Evolutionary conservation across 2,113 vertebrate species (phyloP).

Genomic region (Tachysurus vachellii): DNA sequence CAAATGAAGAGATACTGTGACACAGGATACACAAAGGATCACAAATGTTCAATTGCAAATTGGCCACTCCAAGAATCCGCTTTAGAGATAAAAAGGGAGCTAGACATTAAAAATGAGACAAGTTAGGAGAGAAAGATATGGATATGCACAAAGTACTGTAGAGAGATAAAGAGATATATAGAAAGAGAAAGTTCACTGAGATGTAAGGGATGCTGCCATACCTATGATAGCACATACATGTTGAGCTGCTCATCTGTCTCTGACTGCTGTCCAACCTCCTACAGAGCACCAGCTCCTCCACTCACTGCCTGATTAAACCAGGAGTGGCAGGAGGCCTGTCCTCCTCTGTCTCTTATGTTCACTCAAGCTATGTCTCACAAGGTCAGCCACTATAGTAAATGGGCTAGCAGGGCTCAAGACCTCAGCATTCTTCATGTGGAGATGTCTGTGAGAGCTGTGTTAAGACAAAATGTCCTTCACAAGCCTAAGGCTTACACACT

Average conservation of each 20-base stretch:
- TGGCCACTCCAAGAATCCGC: background rate
- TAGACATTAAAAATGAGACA: background rate
- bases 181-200: background rate
- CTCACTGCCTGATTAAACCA: conserved; percentile 14
- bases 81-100: background rate
- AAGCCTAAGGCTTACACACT: background rate
- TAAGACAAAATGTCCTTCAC: conserved; percentile 1
- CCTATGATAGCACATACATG: conserved; percentile 7
- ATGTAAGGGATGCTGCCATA: background rate
- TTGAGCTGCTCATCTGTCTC: conserved; percentile 25
- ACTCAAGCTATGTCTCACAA: conserved; percentile 26
- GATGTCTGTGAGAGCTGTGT: background rate
- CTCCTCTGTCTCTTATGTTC: conserved; percentile 18
- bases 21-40: background rate
- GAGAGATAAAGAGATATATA: background rate
- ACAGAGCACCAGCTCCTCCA: background rate
- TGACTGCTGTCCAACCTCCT: conserved; percentile 26
- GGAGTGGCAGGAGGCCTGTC: conserved; percentile 41
- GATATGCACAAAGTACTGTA: background rate
- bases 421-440: background rate
- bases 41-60: background rate
- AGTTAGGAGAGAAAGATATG: background rate
- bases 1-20: background rate
- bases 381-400: background rate
- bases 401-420: background rate